Conservation (phyloP, 2,888 invertebrate genomes). For the Rhagium mordax region DNA sequence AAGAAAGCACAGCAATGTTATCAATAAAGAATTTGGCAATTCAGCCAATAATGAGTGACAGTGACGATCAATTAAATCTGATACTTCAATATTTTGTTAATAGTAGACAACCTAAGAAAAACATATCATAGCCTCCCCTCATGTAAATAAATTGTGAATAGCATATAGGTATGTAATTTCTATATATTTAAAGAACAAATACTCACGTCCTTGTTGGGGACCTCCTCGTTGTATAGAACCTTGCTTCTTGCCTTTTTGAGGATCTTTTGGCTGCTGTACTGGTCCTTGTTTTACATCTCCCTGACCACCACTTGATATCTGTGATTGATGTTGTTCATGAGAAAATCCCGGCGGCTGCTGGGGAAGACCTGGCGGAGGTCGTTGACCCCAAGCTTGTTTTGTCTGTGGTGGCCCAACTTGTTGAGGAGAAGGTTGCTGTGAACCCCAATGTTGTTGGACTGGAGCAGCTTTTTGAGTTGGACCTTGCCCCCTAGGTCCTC, state of each 20-base stretch:
- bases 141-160: no score
- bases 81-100: no score
- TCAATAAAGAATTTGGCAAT: no score
- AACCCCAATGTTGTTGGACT: slow-evolving; percentile 6
- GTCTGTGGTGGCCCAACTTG: slow-evolving; percentile 20
- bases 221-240: not conserved
- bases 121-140: no score
- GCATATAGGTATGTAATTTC: no score
- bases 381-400: slow-evolving; percentile 8
- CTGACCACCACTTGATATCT: not conserved
- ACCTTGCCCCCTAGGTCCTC: no score
- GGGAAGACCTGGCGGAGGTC: not conserved
- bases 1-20: no score
- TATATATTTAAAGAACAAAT: no score
- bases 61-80: no score
- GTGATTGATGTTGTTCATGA: no score
- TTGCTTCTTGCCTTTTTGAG: not conserved
- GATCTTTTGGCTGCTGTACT: not conserved
- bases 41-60: no score
- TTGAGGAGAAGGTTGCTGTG: slow-evolving; percentile 10
- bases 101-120: no score
- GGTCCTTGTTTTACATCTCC: not conserved
- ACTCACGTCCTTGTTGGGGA: not conserved
- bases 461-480: not conserved
- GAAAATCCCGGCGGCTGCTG: slow-evolving; percentile 27